A percentile compares a stretch with the other conserved stretches of the same genome.
These are phyloP conservation scores for Chrysogorgia sp. DNA, from an alignment of 92 coral and sea anemone species.

Conservation along the genomic window DNA sequence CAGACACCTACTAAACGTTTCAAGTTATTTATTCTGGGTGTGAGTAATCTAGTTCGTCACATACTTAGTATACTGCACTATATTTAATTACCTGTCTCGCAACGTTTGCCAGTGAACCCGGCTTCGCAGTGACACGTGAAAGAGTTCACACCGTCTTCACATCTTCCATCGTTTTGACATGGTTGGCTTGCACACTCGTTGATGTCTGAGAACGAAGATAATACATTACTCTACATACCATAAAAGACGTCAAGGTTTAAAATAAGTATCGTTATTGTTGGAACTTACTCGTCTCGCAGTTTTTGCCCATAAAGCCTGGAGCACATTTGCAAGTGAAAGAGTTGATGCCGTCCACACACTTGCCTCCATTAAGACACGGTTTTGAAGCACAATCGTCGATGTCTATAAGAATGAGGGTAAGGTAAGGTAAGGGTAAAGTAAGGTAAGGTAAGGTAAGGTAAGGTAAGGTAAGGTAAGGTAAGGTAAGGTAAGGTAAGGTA, in stretches of 20 bases:
- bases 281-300: constrained; percentile 36
- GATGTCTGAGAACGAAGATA: constrained; percentile 13
- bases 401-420: background rate
- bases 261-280: background rate
- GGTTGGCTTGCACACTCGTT: constrained; percentile 44
- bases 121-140: constrained; percentile 35
- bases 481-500: no score
- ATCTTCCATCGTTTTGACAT: constrained; percentile 32
- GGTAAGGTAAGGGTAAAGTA: background rate
- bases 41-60: no score
- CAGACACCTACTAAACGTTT: background rate
- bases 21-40: background rate
- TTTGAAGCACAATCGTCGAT: constrained; percentile 30
- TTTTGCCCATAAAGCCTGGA: constrained; percentile 37
- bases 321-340: constrained; percentile 40
- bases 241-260: background rate
- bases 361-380: constrained; percentile 36
- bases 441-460: background rate
- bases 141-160: constrained; percentile 44
- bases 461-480: no score
- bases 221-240: background rate
- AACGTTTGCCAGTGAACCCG: constrained; percentile 37
- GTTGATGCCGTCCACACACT: constrained; percentile 33
- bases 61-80: no score
- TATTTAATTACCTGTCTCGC: constrained; percentile 21